Evolutionary conservation across 2,113 vertebrate species (phyloP), one percentile per base, ranked within the genome.

Genomic region (Plectropomus leopardus): DNA sequence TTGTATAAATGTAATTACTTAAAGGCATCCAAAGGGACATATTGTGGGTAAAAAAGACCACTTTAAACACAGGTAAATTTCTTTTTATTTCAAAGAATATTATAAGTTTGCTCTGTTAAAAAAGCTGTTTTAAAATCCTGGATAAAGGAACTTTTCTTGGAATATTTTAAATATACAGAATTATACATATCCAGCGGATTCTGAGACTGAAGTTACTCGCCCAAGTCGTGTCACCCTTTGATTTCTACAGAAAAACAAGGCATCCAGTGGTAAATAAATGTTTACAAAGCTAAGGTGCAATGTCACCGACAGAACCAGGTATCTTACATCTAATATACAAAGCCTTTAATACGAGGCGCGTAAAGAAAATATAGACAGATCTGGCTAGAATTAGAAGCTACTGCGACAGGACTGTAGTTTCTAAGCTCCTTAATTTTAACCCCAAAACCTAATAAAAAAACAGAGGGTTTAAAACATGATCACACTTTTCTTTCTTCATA

Each of bases 251-350:
- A 93, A 91, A 82, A 78, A 89, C 73, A 92, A 95, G 94, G 94
- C 95, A 93, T 94, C 91, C 93, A 91, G 84, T 92, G 93, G 89
- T 94, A 89, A 89, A 72, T 76, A 82, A 94, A 93, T 28, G 74
- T 90, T 91, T 91, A 90, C 86, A 94, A 95, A 94, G 93, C 87
- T 91, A 95, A 95, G 94, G 94, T 96, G 95, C 95, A 85, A 92
- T 64, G 44, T 72, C 71, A 88, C 68, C 73, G 64, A 90, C 73
- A 92, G 83, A 92, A 87, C 34, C 23, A 76, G 87, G 85, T 90
- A 92, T 85, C 88, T 92, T 92, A 94, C 90, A 57, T 82, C 91
- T 84, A 87, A 90, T 91, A 85, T 90, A 76, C 93, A 90, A 78
- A 4, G 80, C 51, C 76, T 88, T 89, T 88, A 74, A 73, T 66